phyloP scores from a whole-genome alignment of 2,113 vertebrate genomes.

The Zingel zingel region DNA sequence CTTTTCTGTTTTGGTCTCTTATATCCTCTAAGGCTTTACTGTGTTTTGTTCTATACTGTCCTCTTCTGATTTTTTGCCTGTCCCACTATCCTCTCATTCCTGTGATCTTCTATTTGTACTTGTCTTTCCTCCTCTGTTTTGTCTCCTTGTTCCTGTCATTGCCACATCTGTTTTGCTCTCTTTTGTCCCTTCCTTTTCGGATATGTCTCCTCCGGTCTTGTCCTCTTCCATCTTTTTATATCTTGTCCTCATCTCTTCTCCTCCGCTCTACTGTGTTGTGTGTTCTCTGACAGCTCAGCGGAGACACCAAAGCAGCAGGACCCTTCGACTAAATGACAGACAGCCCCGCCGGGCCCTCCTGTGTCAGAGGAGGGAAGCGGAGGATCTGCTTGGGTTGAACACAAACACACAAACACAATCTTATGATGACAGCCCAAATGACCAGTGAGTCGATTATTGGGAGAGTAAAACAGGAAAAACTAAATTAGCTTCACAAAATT shows the following conservation, averaged over 20 bases:
- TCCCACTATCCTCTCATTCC: not conserved
- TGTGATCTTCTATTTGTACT: constrained; percentile 7
- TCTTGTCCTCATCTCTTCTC: constrained; percentile 31
- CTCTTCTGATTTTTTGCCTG: not conserved
- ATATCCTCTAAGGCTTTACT: not conserved
- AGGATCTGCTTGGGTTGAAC: constrained; percentile 46
- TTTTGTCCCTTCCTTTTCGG: not conserved
- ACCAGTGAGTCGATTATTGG: too few species aligned
- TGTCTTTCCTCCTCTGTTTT: not conserved
- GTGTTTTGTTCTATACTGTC: not conserved
- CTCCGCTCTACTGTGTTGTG: not conserved
- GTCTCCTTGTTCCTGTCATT: constrained; percentile 9
- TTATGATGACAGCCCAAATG: constrained; percentile 36
- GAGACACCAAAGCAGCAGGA: constrained; percentile 74
- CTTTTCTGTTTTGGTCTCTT: not conserved
- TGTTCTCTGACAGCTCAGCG: constrained; percentile 61
- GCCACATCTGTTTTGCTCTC: not conserved
- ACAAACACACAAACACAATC: constrained; percentile 50
- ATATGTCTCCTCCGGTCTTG: constrained; percentile 24
- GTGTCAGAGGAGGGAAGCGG: constrained; percentile 53
- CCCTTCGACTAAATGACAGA: constrained; percentile 62
- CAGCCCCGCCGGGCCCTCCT: constrained; percentile 42
- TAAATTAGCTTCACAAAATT: too few species aligned
- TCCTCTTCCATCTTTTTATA: constrained; percentile 30
- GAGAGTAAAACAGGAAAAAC: too few species aligned